Evolutionary conservation across 2,888 invertebrate genomes (phyloP).

Genomic region (Odontothrips loti): DNA sequence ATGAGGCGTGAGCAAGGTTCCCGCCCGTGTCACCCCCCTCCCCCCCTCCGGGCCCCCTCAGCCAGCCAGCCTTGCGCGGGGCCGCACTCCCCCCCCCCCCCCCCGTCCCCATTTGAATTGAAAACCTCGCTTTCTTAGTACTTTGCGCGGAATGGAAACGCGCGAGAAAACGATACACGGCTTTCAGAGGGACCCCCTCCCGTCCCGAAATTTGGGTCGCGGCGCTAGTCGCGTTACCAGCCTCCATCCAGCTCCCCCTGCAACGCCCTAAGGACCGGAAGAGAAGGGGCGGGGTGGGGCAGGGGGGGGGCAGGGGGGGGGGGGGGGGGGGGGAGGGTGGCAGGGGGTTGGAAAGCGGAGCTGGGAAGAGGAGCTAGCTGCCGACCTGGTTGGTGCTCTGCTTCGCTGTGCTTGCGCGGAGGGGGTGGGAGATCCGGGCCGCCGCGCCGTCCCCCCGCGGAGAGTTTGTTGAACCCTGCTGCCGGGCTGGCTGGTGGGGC

Average conservation of each 20-base stretch:
- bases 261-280: no score
- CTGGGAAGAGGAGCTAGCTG: neutral
- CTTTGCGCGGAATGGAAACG: no score
- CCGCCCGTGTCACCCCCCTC: no score
- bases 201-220: neutral
- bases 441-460: neutral
- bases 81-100: no score
- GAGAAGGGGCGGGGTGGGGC: neutral
- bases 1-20: no score
- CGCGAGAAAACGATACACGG: neutral
- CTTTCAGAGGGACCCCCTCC: neutral
- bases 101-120: no score
- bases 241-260: no score
- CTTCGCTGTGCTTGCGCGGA: neutral
- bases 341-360: neutral
- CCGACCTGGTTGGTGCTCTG: neutral
- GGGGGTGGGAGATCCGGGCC: neutral
- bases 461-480: slow-evolving; percentile 14
- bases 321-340: neutral
- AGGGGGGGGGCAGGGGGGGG: neutral
- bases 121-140: no score
- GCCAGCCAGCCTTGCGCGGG: no score
- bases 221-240: neutral
- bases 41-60: no score
- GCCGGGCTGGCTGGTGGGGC: neutral